Evolutionary conservation across 2,113 vertebrate species (phyloP).

Genomic region (Heptranchias perlo): DNA sequence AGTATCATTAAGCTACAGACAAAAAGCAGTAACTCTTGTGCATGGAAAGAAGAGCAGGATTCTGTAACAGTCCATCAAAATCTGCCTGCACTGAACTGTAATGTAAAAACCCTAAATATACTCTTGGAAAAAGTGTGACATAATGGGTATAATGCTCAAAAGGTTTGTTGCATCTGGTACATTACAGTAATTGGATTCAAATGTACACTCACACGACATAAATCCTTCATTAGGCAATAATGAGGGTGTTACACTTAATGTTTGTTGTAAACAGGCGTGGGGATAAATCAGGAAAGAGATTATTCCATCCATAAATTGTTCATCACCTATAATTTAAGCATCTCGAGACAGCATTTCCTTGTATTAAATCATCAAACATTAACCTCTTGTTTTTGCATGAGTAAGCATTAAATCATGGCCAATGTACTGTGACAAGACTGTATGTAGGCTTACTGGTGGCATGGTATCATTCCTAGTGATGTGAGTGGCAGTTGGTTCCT

Average conservation of each 20-base stretch:
- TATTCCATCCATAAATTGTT: not conserved
- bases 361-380: not conserved
- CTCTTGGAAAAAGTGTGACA: not conserved
- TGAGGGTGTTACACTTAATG: not conserved
- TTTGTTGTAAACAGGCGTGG: not conserved
- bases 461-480: not conserved
- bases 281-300: not conserved
- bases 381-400: not conserved
- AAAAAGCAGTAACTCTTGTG: not conserved
- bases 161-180: not conserved
- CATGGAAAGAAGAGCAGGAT: not conserved
- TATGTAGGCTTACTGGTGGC: not conserved
- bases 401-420: not conserved
- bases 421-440: not conserved
- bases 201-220: not conserved
- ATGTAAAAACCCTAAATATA: not conserved
- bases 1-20: not conserved
- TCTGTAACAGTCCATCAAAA: not conserved
- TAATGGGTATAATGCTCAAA: not conserved
- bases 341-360: not conserved
- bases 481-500: too few species aligned
- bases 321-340: not conserved
- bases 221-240: constrained; percentile 14
- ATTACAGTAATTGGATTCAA: not conserved
- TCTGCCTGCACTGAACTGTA: not conserved